A percentile compares a stretch with the other conserved stretches of the same genome.
phyloP scores from a whole-genome alignment of 2,113 vertebrate genomes.

The Anhinga anhinga region DNA sequence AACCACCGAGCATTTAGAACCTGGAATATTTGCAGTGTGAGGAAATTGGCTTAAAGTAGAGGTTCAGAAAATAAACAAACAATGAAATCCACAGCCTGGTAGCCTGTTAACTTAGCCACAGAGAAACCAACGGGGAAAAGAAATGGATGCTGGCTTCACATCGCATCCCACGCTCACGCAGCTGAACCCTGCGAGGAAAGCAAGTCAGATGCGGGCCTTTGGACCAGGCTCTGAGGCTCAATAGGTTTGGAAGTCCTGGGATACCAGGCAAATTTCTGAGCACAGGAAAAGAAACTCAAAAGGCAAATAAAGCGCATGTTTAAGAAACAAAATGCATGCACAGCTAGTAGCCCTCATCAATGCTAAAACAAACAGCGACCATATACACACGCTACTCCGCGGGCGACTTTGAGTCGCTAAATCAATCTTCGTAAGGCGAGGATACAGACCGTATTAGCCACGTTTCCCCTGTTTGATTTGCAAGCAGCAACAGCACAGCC shows the following conservation, averaged over 20 bases:
- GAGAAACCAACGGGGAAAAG: background rate
- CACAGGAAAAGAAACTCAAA: background rate
- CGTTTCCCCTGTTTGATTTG: background rate
- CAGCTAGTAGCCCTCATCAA: background rate
- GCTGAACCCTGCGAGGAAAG: background rate
- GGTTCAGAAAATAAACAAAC: background rate
- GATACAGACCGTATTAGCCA: background rate
- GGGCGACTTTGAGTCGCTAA: fast-evolving
- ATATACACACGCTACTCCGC: fast-evolving
- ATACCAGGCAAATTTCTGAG: background rate
- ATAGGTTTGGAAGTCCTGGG: background rate
- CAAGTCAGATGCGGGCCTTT: background rate
- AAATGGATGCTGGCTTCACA: background rate
- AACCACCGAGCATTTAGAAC: background rate
- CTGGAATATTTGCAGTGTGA: background rate
- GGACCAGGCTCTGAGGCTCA: background rate
- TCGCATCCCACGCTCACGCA: background rate
- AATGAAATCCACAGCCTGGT: background rate
- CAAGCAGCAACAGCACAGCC: background rate
- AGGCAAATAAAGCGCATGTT: background rate
- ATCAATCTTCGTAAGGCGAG: background rate
- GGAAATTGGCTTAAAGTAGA: background rate
- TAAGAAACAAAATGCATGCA: background rate
- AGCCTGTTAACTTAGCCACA: background rate
- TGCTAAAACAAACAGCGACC: background rate